phyloP scores from a whole-genome alignment of 2,888 invertebrate species.

The Bombylius discolor region DNA sequence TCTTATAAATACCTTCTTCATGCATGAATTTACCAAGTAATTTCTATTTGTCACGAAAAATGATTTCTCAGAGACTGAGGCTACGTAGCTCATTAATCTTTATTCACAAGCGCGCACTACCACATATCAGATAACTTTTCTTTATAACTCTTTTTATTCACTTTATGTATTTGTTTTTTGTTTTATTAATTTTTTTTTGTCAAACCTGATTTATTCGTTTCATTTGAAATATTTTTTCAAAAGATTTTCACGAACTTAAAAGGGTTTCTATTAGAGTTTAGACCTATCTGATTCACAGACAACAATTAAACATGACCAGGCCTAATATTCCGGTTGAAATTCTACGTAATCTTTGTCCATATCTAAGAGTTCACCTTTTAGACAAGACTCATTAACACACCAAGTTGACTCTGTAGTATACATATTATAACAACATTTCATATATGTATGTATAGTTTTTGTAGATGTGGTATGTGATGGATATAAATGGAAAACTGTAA shows the following conservation, averaged over 20 bases:
- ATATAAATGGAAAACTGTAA: too few species aligned
- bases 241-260: constrained; percentile 5
- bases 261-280: not conserved
- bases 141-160: too few species aligned
- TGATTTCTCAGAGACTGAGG: constrained; percentile 12
- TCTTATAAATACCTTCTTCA: too few species aligned
- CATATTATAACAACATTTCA: not conserved
- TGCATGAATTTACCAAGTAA: constrained; percentile 8
- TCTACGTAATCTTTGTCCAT: constrained; percentile 13
- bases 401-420: not conserved
- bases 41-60: constrained; percentile 16
- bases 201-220: too few species aligned
- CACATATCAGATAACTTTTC: not conserved
- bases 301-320: constrained; percentile 15
- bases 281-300: constrained; percentile 13
- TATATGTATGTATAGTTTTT: too few species aligned
- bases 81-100: constrained; percentile 9
- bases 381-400: constrained; percentile 15
- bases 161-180: too few species aligned
- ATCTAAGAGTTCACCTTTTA: constrained; percentile 7
- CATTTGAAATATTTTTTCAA: not conserved
- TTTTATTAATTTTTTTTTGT: too few species aligned
- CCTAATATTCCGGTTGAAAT: constrained; percentile 13
- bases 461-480: too few species aligned
- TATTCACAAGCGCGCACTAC: constrained; percentile 1